Percentiles rank a stretch among this genome's conserved stretches.
Evolutionary conservation across 30 jellyfish, hydroid and myxozoan genomes (phyloP).

Genomic region (Turritopsis rubra): DNA sequence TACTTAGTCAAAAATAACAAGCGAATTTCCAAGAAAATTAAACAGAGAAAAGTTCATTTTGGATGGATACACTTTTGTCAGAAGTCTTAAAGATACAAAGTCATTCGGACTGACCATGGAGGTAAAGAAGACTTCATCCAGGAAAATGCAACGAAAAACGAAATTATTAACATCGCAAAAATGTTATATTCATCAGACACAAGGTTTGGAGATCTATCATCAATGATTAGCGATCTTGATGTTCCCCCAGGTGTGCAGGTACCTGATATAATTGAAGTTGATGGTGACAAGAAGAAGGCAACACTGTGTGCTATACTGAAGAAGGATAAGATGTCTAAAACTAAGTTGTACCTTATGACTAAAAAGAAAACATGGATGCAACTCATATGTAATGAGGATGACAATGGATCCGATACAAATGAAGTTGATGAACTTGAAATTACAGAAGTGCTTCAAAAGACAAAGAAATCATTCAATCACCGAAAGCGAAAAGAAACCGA

Average conservation of each 20-base stretch:
- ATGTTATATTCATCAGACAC: not conserved
- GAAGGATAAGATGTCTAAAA: not conserved
- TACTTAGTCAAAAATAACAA: slow-evolving; percentile 3
- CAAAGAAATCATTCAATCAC: not conserved
- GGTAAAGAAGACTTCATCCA: not conserved
- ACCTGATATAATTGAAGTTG: slow-evolving; percentile 9
- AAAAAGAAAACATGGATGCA: not conserved
- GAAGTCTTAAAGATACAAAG: not conserved
- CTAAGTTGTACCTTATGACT: not conserved
- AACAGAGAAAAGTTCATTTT: not conserved
- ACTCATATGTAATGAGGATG: not conserved
- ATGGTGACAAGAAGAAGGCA: not conserved
- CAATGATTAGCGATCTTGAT: not conserved
- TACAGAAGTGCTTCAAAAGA: not conserved
- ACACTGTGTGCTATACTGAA: not conserved
- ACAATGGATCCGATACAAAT: not conserved
- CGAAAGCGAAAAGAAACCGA: not conserved
- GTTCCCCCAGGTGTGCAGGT: not conserved
- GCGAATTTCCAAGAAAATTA: not conserved
- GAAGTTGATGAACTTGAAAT: not conserved
- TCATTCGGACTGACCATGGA: not conserved
- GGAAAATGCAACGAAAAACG: not conserved
- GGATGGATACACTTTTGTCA: slow-evolving; percentile 12
- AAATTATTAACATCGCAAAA: not conserved
- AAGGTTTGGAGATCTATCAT: not conserved